Percentiles rank a stretch among this genome's conserved stretches.
Evolutionary conservation across 2,888 invertebrate genomes (phyloP).

Genomic region (Agrotis segetum): DNA sequence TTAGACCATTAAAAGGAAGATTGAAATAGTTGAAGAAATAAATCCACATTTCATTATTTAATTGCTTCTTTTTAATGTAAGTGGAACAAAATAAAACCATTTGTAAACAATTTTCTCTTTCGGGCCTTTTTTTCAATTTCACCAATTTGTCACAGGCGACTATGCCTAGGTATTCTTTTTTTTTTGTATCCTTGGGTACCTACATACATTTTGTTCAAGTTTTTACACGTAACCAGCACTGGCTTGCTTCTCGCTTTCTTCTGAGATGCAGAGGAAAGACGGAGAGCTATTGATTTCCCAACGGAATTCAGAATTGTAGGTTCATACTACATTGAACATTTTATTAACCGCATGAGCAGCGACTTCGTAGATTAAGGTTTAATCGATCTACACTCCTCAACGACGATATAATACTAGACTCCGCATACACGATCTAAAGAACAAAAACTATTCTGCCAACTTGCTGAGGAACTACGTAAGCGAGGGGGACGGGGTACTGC

Average conservation of each 20-base stretch:
- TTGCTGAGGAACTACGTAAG: too few relatives aligned
- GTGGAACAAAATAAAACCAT: background rate
- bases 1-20: too few relatives aligned
- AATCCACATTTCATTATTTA: too few relatives aligned
- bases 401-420: too few relatives aligned
- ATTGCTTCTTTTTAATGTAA: too few relatives aligned
- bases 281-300: conserved; percentile 41
- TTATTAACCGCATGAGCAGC: conserved; percentile 34
- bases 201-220: conserved; percentile 6
- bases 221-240: background rate
- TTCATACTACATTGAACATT: conserved; percentile 31
- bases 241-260: conserved; percentile 6
- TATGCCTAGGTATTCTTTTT: background rate
- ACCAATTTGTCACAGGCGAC: background rate
- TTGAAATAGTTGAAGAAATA: too few relatives aligned
- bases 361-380: conserved; percentile 13
- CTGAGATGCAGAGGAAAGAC: conserved; percentile 24
- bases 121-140: background rate
- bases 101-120: background rate
- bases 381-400: conserved; percentile 5
- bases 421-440: too few relatives aligned
- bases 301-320: conserved; percentile 36
- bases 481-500: too few relatives aligned
- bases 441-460: too few relatives aligned
- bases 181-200: background rate